Base-by-base conservation (phyloP, 2,888 invertebrate genomes). In the Platypus cylindrus region DNA sequence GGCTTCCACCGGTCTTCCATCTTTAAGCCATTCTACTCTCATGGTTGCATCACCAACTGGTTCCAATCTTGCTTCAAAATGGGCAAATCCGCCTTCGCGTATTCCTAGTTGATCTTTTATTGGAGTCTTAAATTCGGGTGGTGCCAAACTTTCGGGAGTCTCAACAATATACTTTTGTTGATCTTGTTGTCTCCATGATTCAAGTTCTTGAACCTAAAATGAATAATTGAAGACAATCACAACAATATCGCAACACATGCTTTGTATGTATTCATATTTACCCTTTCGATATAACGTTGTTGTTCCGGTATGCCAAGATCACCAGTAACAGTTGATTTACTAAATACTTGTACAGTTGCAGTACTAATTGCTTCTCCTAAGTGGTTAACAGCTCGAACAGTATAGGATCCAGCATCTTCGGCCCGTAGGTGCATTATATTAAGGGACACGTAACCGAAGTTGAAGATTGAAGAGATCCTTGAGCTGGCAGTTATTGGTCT, bases 391-490 rank as follows among this genome's bases (percentile, higher is more conserved):
- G 90, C 91, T 56, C 87, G 78, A 60, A 85, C 85, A 52, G 86
- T 87, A 55, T 91, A 91, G 64, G 83, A 81, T 66, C 94, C 94
- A 58, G 86, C 81, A 78, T 98, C 97, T 78, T 97, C 95, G 72
- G 83, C 79, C 71, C 93, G 84, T 74, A 94, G 83, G 79, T 94
- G 93, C 80, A 91, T 74, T 66, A 97, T 93, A 69, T 94, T 94
- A 58, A 95, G 81, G 68, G 91, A 90, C 70, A 94, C 93, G 75
- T 93, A 93, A 63, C 94, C 94, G 76, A 95, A 94, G 78, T 94
- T 95, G 76, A 90, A 90, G 73, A 90, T 87, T 62, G 91, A 89
- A 62, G 87, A 87, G 68, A 91, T 93, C 68, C 94, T 79, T 62
- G 93, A 91, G 68, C 95, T 94, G 59, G 91, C 90, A 66, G 90